These are phyloP conservation scores for Apodemia mormo DNA, from an alignment of 2,888 invertebrate genomes.

Conservation along the genomic window DNA sequence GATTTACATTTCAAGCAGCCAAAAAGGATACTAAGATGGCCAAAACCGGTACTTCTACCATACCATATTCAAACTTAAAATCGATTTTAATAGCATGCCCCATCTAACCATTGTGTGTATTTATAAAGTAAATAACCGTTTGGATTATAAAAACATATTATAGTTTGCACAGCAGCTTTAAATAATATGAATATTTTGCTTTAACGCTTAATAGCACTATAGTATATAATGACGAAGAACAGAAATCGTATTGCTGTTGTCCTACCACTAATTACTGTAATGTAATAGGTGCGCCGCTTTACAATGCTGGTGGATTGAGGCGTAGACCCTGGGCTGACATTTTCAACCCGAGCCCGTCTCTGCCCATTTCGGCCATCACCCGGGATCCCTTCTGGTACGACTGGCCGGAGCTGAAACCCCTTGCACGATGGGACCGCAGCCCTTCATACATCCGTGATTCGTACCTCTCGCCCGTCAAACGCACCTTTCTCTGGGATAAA, in stretches of 20 bases:
- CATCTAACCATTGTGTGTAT: neutral
- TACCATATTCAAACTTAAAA: neutral
- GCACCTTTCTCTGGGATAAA: slow-evolving; percentile 94
- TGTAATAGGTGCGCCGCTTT: slow-evolving; percentile 86
- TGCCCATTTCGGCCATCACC: slow-evolving; percentile 90
- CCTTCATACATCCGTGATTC: slow-evolving; percentile 92
- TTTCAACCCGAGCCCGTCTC: slow-evolving; percentile 89
- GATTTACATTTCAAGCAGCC: too few relatives aligned
- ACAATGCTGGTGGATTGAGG: slow-evolving; percentile 83
- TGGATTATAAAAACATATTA: neutral
- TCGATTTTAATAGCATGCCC: neutral
- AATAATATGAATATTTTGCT: slow-evolving; percentile 25
- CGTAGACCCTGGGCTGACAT: slow-evolving; percentile 85
- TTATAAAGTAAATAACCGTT: neutral
- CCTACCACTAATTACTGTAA: slow-evolving; percentile 61
- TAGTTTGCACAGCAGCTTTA: slow-evolving; percentile 25
- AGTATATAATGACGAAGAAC: slow-evolving; percentile 57
- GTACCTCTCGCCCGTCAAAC: slow-evolving; percentile 94
- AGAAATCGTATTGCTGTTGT: slow-evolving; percentile 59
- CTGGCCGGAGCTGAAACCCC: slow-evolving; percentile 89
- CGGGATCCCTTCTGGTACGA: slow-evolving; percentile 96
- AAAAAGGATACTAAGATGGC: too few relatives aligned
- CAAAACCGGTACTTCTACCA: too few relatives aligned
- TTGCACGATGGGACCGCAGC: slow-evolving; percentile 86
- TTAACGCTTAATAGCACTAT: slow-evolving; percentile 38